phyloP scores from a whole-genome alignment of 2,888 invertebrate species.

The Diaprepes abbreviatus region DNA sequence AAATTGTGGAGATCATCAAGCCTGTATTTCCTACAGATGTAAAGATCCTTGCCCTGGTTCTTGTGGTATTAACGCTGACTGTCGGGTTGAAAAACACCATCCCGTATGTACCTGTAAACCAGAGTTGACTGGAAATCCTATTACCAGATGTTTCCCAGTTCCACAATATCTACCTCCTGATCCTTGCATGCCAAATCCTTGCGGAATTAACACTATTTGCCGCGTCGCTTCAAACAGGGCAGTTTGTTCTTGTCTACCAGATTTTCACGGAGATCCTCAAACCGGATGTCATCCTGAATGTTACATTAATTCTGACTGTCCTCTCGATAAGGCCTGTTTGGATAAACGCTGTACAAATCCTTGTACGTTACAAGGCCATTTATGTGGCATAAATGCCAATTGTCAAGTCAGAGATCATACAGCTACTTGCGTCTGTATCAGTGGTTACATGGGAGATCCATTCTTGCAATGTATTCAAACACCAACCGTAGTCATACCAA shows the following conservation, averaged over 20 bases:
- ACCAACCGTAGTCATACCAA: constrained; percentile 63
- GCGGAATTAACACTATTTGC: constrained; percentile 85
- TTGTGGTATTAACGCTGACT: constrained; percentile 82
- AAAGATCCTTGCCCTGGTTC: constrained; percentile 86
- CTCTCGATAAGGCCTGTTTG: constrained; percentile 80
- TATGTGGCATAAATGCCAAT: constrained; percentile 86
- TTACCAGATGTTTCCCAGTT: constrained; percentile 77
- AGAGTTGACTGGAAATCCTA: constrained; percentile 83
- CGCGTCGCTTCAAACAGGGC: constrained; percentile 78
- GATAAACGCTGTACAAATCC: constrained; percentile 82
- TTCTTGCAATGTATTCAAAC: constrained; percentile 79
- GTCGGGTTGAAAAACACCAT: constrained; percentile 83
- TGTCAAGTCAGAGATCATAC: constrained; percentile 87
- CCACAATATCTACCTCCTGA: constrained; percentile 71
- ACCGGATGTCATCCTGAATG: constrained; percentile 85
- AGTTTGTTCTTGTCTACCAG: constrained; percentile 82
- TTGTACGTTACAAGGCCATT: constrained; percentile 73
- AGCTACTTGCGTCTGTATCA: constrained; percentile 82
- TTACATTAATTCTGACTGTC: constrained; percentile 86
- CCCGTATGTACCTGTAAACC: constrained; percentile 83
- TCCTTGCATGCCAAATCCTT: constrained; percentile 82
- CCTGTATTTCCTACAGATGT: constrained; percentile 86
- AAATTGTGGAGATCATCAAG: constrained; percentile 80
- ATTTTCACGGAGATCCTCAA: constrained; percentile 85
- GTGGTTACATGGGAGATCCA: constrained; percentile 85